Evolutionary conservation across 2,797 vertebrate species (phyloP).

Genomic region (Rhynchonycteris naso): DNA sequence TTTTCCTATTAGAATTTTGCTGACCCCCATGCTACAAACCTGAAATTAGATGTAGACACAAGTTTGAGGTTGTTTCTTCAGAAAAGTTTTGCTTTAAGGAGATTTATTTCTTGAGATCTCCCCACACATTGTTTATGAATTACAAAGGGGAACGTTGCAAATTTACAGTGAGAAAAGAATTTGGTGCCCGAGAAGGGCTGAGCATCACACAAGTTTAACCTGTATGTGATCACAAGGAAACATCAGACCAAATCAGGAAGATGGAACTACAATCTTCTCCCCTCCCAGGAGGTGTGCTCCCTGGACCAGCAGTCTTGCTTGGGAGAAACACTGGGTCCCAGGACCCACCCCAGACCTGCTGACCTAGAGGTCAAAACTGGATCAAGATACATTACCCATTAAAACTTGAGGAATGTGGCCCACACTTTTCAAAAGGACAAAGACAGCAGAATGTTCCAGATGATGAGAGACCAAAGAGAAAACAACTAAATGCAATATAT

Average conservation of each 20-base stretch:
- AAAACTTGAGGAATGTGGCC: too few relatives aligned
- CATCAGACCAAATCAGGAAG: neutral
- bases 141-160: neutral
- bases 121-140: neutral
- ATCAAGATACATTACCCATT: accelerated
- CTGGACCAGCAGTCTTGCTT: neutral
- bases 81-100: neutral
- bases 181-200: neutral
- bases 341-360: neutral
- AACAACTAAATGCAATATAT: neutral
- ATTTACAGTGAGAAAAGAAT: neutral
- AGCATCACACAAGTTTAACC: neutral
- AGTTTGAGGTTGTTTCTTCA: neutral
- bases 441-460: neutral
- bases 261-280: too few relatives aligned
- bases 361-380: neutral
- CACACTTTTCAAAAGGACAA: neutral
- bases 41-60: neutral
- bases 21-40: neutral
- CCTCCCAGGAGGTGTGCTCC: accelerated
- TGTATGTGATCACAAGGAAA: neutral
- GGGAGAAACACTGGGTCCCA: too few relatives aligned
- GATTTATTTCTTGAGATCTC: neutral
- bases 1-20: neutral
- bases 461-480: neutral